Conservation (phyloP, 2,113 vertebrate genomes). For the Pygoscelis antarcticus region DNA sequence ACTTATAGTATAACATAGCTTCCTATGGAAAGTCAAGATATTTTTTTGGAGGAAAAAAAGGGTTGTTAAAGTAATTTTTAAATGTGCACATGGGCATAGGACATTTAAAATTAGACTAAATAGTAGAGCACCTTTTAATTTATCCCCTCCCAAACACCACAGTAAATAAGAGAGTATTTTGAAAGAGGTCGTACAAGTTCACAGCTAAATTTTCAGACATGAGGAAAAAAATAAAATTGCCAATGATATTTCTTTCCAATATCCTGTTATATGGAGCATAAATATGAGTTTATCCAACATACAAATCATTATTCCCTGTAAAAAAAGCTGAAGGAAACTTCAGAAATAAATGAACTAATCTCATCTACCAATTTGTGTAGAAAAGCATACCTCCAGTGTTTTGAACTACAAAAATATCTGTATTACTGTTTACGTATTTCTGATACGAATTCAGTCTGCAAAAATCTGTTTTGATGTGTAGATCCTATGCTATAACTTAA, state of each 20-base stretch:
- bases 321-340: not conserved
- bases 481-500: not conserved
- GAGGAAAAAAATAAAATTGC: not conserved
- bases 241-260: not conserved
- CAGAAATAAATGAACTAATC: not conserved
- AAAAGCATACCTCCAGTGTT: not conserved
- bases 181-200: not conserved
- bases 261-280: not conserved
- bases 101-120: not conserved
- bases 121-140: not conserved
- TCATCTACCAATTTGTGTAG: not conserved
- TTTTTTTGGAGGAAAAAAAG: not conserved
- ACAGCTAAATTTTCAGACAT: not conserved
- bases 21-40: not conserved
- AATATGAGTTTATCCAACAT: not conserved
- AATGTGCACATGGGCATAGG: not conserved
- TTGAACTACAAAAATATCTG: not conserved
- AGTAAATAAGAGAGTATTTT: not conserved
- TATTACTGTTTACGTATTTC: not conserved
- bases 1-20: not conserved
- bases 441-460: not conserved
- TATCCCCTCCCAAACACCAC: not conserved
- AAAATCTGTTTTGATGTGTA: not conserved
- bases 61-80: not conserved
- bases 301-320: not conserved